A percentile compares a stretch with the other conserved stretches of the same genome.
These are phyloP conservation scores for Diarsia mendica DNA, from an alignment of 2,888 invertebrate species.

Conservation along the genomic window DNA sequence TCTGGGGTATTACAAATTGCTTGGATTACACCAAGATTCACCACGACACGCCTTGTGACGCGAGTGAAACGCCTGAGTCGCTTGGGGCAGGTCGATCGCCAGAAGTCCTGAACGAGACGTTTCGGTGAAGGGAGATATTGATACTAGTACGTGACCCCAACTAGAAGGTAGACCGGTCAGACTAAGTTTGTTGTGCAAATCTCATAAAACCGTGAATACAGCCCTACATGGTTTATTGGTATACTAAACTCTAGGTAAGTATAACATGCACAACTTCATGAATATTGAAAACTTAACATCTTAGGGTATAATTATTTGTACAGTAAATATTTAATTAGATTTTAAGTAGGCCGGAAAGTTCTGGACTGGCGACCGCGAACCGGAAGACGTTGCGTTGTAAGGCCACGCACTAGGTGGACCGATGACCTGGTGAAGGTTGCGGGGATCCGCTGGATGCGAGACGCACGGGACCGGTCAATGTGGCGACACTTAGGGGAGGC, in stretches of 20 bases:
- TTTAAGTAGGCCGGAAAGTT: too few relatives aligned
- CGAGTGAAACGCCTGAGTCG: not conserved
- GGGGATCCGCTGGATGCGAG: too few relatives aligned
- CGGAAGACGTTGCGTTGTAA: too few relatives aligned
- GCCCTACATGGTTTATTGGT: not conserved
- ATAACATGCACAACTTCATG: not conserved
- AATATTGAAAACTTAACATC: not conserved
- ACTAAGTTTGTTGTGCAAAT: not conserved
- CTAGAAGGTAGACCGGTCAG: not conserved
- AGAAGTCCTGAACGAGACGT: not conserved
- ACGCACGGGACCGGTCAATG: too few relatives aligned
- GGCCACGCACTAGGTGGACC: too few relatives aligned
- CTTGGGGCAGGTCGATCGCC: not conserved
- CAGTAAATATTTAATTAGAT: not conserved
- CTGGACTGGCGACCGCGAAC: too few relatives aligned
- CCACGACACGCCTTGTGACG: not conserved
- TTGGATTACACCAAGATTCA: not conserved
- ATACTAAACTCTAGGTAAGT: not conserved
- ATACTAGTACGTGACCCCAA: not conserved
- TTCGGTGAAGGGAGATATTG: not conserved
- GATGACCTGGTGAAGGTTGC: too few relatives aligned
- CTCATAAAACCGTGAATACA: not conserved
- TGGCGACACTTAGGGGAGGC: too few relatives aligned
- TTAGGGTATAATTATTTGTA: not conserved
- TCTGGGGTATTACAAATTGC: not conserved